Conservation (phyloP, 2,797 vertebrate species). For the Sphenodon punctatus region DNA sequence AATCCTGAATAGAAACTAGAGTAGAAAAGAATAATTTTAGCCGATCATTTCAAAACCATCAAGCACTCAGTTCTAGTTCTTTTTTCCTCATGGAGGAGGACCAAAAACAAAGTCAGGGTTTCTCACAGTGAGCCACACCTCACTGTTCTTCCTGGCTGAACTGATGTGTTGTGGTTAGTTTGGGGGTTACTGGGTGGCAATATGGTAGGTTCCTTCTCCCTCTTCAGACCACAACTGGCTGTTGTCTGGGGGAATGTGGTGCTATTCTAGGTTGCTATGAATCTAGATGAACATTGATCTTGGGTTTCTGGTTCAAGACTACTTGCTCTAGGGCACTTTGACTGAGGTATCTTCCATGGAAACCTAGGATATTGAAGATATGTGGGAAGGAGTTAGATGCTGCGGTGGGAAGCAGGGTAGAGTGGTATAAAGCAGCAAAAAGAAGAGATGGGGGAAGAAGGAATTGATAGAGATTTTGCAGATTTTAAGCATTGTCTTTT, state of each 20-base stretch:
- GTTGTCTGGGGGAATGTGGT: background rate
- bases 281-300: background rate
- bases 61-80: background rate
- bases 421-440: background rate
- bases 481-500: background rate
- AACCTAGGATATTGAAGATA: background rate
- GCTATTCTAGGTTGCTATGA: background rate
- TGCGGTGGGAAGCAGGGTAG: background rate
- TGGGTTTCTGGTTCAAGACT: background rate
- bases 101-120: background rate
- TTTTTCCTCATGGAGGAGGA: fast-evolving
- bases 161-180: background rate
- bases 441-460: too few species aligned
- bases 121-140: background rate
- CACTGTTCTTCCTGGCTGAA: background rate
- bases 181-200: background rate
- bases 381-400: background rate
- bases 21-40: background rate
- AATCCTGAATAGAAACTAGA: background rate
- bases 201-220: background rate
- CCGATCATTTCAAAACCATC: background rate
- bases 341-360: background rate
- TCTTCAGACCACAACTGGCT: background rate
- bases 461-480: background rate
- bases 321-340: fast-evolving